Percentiles rank a stretch among this genome's conserved stretches.
Evolutionary conservation across 64 coral and sea anemone genomes (phyloP).

Genomic region (Acropora tenuis): DNA sequence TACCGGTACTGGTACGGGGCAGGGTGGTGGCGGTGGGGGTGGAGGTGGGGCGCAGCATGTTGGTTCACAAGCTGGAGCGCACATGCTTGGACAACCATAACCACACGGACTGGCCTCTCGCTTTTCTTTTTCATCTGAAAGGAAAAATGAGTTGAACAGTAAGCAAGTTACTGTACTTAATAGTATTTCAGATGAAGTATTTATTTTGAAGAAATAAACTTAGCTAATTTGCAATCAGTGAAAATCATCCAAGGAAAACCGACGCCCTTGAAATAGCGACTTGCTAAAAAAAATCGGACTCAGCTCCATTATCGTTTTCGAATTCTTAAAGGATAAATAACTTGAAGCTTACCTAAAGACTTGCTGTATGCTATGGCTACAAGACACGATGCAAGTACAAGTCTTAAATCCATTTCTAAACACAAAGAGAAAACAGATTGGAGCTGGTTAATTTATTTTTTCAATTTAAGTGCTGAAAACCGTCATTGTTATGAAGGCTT

Average conservation of each 20-base stretch:
- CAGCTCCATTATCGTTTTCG: neutral
- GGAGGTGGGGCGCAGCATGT: conserved; percentile 50
- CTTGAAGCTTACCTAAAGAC: conserved; percentile 16
- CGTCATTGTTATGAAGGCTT: too few species aligned
- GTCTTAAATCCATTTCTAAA: conserved; percentile 36
- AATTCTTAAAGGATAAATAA: neutral
- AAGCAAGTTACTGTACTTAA: too few species aligned
- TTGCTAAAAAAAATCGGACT: too few species aligned
- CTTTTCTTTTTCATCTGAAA: conserved; percentile 49
- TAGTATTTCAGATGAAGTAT: too few species aligned
- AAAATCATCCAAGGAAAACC: too few species aligned
- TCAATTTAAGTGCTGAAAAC: too few species aligned
- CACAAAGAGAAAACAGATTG: neutral
- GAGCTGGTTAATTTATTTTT: too few species aligned
- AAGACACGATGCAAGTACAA: conserved; percentile 24
- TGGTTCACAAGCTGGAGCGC: conserved; percentile 62
- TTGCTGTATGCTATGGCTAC: conserved; percentile 33
- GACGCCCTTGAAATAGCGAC: too few species aligned
- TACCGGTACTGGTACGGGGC: conserved; percentile 41
- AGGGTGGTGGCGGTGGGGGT: conserved; percentile 36
- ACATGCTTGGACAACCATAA: conserved; percentile 52
- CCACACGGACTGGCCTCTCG: conserved; percentile 64
- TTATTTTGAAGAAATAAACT: too few species aligned
- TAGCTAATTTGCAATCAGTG: too few species aligned
- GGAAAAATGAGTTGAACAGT: neutral